Percentiles rank a stretch among this genome's conserved stretches.
These are phyloP conservation scores for Diuraphis noxia DNA, from an alignment of 1,140 invertebrate genomes.

Conservation along the genomic window DNA sequence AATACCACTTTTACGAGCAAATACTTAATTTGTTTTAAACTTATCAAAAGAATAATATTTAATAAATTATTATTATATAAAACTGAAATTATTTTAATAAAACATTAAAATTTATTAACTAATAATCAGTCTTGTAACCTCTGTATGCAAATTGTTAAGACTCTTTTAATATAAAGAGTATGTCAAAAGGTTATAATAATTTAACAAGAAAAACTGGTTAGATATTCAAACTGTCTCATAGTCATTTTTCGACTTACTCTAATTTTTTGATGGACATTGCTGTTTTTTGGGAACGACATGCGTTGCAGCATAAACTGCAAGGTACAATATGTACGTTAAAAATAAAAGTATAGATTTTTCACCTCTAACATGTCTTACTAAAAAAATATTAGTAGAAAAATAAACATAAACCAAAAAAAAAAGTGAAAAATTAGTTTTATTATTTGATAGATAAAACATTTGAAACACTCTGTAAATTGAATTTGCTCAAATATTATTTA, in stretches of 20 bases:
- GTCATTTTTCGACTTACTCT: conserved; percentile 73
- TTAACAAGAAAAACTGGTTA: conserved; percentile 40
- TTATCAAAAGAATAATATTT: not conserved
- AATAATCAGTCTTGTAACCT: not conserved
- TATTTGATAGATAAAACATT: conserved; percentile 21
- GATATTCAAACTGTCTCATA: conserved; percentile 20
- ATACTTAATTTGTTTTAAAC: not conserved
- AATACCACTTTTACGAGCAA: conserved; percentile 13
- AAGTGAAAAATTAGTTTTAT: conserved; percentile 8
- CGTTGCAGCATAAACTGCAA: conserved; percentile 88
- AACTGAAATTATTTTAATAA: not conserved
- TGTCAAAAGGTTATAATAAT: conserved; percentile 39
- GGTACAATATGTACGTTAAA: conserved; percentile 54
- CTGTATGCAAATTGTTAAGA: not conserved
- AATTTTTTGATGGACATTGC: conserved; percentile 83
- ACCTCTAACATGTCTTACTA: conserved; percentile 44
- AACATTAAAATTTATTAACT: conserved; percentile 12
- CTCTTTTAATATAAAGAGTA: conserved; percentile 40
- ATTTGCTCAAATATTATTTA: conserved; percentile 30
- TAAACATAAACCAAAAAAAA: not conserved
- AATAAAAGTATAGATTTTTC: conserved; percentile 1
- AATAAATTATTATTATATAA: conserved; percentile 10
- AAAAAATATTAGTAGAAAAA: conserved; percentile 33
- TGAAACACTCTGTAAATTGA: conserved; percentile 1
- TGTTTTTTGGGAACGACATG: conserved; percentile 80